Evolutionary conservation across 2,797 vertebrate genomes (phyloP).

Genomic region (Cirrhinus molitorella): DNA sequence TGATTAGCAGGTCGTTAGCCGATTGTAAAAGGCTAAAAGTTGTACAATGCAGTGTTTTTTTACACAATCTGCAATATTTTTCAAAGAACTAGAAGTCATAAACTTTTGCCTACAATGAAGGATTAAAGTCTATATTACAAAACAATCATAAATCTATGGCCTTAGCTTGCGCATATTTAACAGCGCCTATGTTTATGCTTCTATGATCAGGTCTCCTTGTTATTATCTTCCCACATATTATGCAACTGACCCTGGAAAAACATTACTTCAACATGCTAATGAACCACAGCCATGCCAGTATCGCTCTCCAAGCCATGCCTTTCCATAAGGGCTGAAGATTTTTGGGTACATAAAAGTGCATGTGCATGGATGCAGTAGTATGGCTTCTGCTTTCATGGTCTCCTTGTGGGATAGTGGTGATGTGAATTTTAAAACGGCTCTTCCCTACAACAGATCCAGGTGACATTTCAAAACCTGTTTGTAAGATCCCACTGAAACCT

Average conservation of each 20-base stretch:
- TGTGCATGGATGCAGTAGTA: not conserved
- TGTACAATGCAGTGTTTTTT: not conserved
- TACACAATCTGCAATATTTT: not conserved
- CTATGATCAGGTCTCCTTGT: conserved; percentile 32
- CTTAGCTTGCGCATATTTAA: not conserved
- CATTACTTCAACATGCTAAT: conserved; percentile 7
- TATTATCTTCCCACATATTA: conserved; percentile 45
- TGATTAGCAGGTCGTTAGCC: not conserved
- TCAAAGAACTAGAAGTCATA: not conserved
- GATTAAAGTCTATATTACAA: not conserved
- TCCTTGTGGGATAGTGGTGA: conserved; percentile 22
- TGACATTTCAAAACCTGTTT: conserved; percentile 29
- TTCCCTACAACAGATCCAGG: not conserved
- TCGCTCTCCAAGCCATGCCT: not conserved
- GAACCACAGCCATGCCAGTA: conserved; percentile 15
- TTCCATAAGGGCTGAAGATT: not conserved
- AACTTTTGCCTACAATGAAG: not conserved
- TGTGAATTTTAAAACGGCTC: conserved; percentile 16
- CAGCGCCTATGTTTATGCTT: not conserved
- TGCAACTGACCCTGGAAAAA: conserved; percentile 26
- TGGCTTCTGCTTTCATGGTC: not conserved
- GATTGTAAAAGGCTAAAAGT: not conserved
- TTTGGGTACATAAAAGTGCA: conserved; percentile 4
- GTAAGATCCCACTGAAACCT: conserved; percentile 23
- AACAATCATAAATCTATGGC: not conserved